Percentiles rank a stretch among this genome's conserved stretches.
Conservation (phyloP, 2,888 invertebrate genomes). For the Leucoma salicis region DNA sequence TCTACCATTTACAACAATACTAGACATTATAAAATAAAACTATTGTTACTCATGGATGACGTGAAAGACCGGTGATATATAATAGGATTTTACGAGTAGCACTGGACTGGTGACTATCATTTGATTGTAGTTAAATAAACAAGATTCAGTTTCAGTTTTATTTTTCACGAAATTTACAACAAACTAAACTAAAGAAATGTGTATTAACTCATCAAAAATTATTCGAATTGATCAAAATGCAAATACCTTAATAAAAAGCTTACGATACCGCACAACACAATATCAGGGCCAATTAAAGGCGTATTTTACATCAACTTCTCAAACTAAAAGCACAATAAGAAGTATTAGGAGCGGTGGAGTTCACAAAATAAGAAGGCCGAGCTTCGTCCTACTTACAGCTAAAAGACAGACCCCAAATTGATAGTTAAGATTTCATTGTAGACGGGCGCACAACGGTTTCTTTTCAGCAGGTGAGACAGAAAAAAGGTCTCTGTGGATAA, state of each 20-base stretch:
- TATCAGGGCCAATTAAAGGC: constrained; percentile 21
- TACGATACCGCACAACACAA: constrained; percentile 5
- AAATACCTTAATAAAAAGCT: neutral
- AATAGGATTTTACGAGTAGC: no score
- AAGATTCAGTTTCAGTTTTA: no score
- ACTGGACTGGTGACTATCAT: no score
- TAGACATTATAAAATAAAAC: no score
- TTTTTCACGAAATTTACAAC: no score
- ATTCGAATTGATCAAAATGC: no score
- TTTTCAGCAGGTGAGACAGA: constrained; percentile 22
- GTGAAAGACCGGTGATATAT: no score
- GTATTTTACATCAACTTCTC: neutral
- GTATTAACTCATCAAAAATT: no score
- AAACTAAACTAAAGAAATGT: no score
- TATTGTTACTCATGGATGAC: no score
- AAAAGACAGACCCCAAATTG: constrained; percentile 35
- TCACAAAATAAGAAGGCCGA: constrained; percentile 55
- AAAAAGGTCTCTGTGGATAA: constrained; percentile 6
- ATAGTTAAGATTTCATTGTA: constrained; percentile 23
- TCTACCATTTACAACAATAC: no score
- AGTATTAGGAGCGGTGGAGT: constrained; percentile 43
- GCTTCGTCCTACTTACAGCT: constrained; percentile 34
- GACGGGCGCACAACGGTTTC: constrained; percentile 25
- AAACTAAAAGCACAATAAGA: constrained; percentile 38
- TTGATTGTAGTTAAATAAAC: no score